A percentile compares a stretch with the other conserved stretches of the same genome.
These are phyloP conservation scores for Felis catus DNA, from an alignment of 2,113 vertebrate species.

Conservation along the genomic window DNA sequence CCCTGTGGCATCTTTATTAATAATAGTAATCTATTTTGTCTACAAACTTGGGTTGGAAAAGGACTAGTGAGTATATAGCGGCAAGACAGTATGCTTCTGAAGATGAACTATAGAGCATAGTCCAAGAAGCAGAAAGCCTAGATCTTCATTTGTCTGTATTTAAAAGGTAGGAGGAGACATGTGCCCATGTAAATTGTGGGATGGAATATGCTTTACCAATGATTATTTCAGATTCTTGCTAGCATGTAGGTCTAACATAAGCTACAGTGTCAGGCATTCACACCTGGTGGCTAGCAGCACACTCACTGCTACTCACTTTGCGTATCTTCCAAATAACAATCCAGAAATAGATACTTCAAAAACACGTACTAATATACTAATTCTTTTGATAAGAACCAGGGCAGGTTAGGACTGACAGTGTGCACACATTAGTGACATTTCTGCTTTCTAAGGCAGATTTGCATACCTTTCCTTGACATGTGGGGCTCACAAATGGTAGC, in stretches of 20 bases:
- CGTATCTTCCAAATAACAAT: not conserved
- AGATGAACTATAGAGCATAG: not conserved
- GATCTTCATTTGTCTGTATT: not conserved
- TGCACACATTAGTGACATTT: slow-evolving; percentile 8
- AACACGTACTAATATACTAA: not conserved
- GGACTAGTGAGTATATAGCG: not conserved
- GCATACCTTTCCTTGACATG: slow-evolving; percentile 39
- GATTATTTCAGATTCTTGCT: not conserved
- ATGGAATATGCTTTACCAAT: not conserved
- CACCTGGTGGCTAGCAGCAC: not conserved
- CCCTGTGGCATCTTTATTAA: not conserved
- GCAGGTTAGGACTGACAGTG: slow-evolving; percentile 14
- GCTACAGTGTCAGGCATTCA: not conserved
- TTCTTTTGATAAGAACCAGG: slow-evolving; percentile 11
- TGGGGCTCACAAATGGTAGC: slow-evolving; percentile 26
- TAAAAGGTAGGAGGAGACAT: not conserved
- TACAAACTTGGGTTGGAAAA: not conserved
- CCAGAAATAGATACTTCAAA: not conserved
- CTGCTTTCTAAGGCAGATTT: not conserved
- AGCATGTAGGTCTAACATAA: not conserved
- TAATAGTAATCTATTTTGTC: not conserved
- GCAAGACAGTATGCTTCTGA: not conserved
- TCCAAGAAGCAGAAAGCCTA: not conserved
- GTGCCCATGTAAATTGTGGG: not conserved
- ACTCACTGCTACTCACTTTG: not conserved